Conservation (phyloP, 2,797 vertebrate genomes). For the Aeoliscus strigatus region DNA sequence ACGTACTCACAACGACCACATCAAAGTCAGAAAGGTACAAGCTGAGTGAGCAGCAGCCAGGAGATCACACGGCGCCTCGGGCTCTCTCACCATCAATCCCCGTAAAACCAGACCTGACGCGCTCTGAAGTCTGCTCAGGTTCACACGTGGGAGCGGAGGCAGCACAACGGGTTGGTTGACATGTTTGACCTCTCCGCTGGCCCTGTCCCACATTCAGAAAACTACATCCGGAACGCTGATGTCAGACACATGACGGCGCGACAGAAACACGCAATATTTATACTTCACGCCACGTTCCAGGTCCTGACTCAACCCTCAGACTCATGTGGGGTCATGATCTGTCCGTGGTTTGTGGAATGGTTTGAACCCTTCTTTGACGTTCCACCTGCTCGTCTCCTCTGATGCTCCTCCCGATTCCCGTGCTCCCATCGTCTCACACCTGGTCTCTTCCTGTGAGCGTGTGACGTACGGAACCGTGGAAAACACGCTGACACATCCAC, state of each 20-base stretch:
- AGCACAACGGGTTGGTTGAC: constrained; percentile 70
- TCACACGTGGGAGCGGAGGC: constrained; percentile 41
- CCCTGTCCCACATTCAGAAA: constrained; percentile 39
- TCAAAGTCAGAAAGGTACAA: constrained; percentile 24
- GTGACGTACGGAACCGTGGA: too few species aligned
- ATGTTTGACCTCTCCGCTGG: constrained; percentile 51
- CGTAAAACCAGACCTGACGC: constrained; percentile 35
- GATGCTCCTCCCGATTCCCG: too few species aligned
- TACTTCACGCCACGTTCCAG: neutral
- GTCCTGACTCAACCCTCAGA: neutral
- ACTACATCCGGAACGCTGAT: constrained; percentile 10
- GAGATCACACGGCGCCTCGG: constrained; percentile 33
- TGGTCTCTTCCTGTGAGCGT: too few species aligned
- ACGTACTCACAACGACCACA: constrained; percentile 40
- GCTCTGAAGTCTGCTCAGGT: constrained; percentile 28
- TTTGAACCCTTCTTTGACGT: too few species aligned
- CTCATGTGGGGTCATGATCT: neutral
- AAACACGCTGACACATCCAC: too few species aligned
- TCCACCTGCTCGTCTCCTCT: too few species aligned
- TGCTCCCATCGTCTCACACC: too few species aligned
- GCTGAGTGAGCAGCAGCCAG: constrained; percentile 7
- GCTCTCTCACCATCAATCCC: constrained; percentile 28
- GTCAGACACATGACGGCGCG: constrained; percentile 7
- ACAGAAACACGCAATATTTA: constrained; percentile 1
- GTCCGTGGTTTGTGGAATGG: too few species aligned